A percentile compares a stretch with the other conserved stretches of the same genome.
Conservation (phyloP, 2,888 invertebrate species). For the Bellardia bayeri region DNA sequence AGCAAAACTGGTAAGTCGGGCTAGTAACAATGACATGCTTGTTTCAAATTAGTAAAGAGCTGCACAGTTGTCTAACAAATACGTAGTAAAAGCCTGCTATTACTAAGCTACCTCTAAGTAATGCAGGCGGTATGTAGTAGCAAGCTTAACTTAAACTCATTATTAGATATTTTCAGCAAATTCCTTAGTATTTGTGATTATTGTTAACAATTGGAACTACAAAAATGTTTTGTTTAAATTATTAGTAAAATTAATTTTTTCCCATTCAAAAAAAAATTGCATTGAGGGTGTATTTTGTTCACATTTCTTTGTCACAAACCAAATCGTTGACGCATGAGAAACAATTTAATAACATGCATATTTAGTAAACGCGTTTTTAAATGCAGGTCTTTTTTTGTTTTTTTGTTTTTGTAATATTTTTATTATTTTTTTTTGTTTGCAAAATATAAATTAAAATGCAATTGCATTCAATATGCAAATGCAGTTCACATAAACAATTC, state of each 20-base stretch:
- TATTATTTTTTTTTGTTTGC: neutral
- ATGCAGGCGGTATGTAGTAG: too few relatives aligned
- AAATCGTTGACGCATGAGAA: neutral
- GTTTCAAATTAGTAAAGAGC: too few relatives aligned
- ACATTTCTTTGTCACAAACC: neutral
- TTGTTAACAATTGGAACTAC: too few relatives aligned
- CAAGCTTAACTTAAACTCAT: too few relatives aligned
- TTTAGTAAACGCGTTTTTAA: neutral
- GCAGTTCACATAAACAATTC: slow-evolving; percentile 47
- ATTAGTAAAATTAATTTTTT: neutral
- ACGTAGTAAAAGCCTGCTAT: too few relatives aligned
- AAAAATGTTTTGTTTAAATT: too few relatives aligned
- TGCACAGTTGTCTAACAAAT: too few relatives aligned
- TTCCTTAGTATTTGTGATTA: too few relatives aligned
- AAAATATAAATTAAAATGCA: slow-evolving; percentile 30
- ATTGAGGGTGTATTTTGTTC: neutral
- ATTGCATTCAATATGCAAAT: slow-evolving; percentile 64
- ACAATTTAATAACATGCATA: slow-evolving; percentile 6
- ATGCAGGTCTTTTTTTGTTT: neutral
- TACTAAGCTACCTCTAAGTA: too few relatives aligned
- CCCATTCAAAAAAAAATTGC: neutral
- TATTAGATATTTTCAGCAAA: too few relatives aligned
- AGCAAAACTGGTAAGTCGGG: too few relatives aligned
- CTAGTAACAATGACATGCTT: too few relatives aligned
- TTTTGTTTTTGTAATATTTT: neutral